Evolutionary conservation across 2,797 vertebrate genomes (phyloP).

Genomic region (Sorex maritimensis): DNA sequence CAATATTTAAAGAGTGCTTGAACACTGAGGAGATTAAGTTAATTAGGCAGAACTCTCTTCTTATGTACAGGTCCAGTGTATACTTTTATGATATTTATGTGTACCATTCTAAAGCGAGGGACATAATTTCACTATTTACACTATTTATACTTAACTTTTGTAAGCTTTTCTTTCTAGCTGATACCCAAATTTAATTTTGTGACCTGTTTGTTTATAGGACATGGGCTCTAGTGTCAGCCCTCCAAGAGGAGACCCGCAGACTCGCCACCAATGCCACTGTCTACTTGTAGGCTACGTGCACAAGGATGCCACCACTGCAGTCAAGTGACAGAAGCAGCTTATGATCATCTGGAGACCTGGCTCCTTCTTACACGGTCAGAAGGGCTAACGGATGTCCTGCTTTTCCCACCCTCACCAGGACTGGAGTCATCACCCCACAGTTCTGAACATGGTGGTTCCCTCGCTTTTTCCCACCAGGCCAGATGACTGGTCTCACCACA

Average conservation of each 20-base stretch:
- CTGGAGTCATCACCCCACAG: background rate
- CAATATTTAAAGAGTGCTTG: background rate
- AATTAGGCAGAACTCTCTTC: background rate
- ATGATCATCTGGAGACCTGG: background rate
- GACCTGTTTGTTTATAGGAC: background rate
- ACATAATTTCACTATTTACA: background rate
- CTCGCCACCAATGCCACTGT: background rate
- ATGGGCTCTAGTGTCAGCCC: background rate
- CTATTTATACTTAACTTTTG: background rate
- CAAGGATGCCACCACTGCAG: background rate
- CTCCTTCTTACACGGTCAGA: background rate
- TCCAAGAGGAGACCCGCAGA: background rate
- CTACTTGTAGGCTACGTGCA: background rate
- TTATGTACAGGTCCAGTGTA: accelerated
- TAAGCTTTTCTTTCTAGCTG: background rate
- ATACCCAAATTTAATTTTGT: background rate
- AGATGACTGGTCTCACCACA: background rate
- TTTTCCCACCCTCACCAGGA: accelerated
- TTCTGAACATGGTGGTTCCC: background rate
- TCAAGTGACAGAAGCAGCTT: background rate
- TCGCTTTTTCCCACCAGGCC: background rate
- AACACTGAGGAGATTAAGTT: background rate
- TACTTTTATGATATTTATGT: background rate
- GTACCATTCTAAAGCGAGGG: constrained; percentile 15
- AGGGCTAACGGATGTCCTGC: accelerated